Evolutionary conservation across 2,797 vertebrate genomes (phyloP), one percentile per base, ranked within the genome.

Genomic region (Sebastes nivosus): DNA sequence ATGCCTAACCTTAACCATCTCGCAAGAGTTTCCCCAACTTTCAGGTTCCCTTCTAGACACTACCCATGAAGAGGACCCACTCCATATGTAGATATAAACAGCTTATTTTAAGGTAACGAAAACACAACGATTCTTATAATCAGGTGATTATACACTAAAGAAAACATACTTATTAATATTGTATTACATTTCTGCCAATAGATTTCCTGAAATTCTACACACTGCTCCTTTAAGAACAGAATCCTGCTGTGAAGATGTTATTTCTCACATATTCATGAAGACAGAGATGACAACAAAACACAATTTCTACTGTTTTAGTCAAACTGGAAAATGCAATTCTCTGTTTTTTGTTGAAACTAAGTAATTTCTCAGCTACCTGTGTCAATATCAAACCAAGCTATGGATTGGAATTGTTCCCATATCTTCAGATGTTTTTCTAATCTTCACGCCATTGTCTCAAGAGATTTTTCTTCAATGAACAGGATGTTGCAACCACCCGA

Each of bases 401-500:
- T 20, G n/a, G 29, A 18, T 4, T 46, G 22, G 8, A 38, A 38
- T 9, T 42, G 32, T 27, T 64, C 4, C 30, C 3, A 2, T 38
- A 30, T 72, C 34, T 29, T 69, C 0, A 42, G 6, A 18, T 30
- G n/a, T 54, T 69, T 55, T 46, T 60, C 8, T 32, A 13, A 36
- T 13, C 24, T 24, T 24, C 24, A 24, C 1, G 3, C 27, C 65
- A 78, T 24, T 42, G 58, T 74, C 38, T 57, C 6, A 8, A 58
- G 24, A 50, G 11, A 12, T 52, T 76, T 77, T 38, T 32, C 7
- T 69, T 22, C 16, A 50, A 18, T 73, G 59, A 65, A 54, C 36
- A 78, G 58, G 57, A 74, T 70, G 68, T 70, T 36, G 34, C 70
- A 87, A 69, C 63, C 61, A 66, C 66, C 79, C 75, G 65, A 20